Evolutionary conservation across 1,140 invertebrate genomes (phyloP).

Genomic region (Steinernema feltiae): DNA sequence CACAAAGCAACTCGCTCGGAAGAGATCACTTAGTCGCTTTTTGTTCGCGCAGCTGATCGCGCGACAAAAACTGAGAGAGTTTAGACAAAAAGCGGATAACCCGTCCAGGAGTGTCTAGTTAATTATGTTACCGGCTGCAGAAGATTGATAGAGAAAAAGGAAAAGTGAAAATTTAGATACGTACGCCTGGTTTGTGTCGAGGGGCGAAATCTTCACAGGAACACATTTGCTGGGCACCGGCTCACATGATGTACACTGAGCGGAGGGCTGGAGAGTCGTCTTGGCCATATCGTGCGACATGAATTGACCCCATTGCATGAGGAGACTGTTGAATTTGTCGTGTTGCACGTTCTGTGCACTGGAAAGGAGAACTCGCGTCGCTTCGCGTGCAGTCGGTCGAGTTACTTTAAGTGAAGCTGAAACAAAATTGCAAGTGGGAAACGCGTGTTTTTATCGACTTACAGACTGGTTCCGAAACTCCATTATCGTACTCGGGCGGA

Average conservation of each 20-base stretch:
- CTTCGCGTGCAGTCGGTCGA: constrained; percentile 20
- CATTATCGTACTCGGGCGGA: constrained; percentile 50
- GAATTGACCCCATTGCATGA: constrained; percentile 58
- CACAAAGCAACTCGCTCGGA: too few relatives aligned
- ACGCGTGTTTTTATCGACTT: constrained; percentile 15
- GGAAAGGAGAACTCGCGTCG: constrained; percentile 43
- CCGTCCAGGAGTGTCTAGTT: neutral
- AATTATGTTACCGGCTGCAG: neutral
- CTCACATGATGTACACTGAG: constrained; percentile 52
- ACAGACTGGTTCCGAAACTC: constrained; percentile 45
- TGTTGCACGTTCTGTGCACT: constrained; percentile 45
- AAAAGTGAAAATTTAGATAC: constrained; percentile 8
- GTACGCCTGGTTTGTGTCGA: constrained; percentile 50
- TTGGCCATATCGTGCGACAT: constrained; percentile 53
- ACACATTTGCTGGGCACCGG: constrained; percentile 53
- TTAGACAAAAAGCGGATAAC: constrained; percentile 9
- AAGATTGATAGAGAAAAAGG: neutral
- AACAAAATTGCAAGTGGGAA: neutral
- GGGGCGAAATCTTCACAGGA: constrained; percentile 46
- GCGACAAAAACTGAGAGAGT: neutral
- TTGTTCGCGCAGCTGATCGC: neutral
- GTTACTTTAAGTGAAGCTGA: constrained; percentile 15
- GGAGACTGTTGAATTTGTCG: constrained; percentile 41
- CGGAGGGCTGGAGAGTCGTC: constrained; percentile 55
- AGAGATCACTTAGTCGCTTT: neutral